Conservation (phyloP, 1,140 invertebrate species). For the Physella acuta region DNA sequence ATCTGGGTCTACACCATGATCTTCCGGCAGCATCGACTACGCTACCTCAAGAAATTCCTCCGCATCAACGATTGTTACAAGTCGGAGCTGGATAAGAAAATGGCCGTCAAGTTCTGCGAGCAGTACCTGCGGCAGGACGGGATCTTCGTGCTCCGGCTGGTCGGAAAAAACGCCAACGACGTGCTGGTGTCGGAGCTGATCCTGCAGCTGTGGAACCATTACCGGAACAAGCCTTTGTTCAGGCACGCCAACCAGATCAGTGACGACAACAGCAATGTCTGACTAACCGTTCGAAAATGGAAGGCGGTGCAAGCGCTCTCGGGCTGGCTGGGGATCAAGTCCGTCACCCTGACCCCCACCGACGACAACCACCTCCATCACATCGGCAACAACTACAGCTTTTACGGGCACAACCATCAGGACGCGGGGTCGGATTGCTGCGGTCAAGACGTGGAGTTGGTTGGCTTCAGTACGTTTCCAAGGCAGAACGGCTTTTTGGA, state of each 20-base stretch:
- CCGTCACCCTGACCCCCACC: slow-evolving; percentile 16
- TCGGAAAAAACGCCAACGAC: slow-evolving; percentile 64
- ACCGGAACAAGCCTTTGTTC: slow-evolving; percentile 54
- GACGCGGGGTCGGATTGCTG: background rate
- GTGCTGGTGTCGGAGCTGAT: slow-evolving; percentile 64
- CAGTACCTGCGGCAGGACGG: slow-evolving; percentile 64
- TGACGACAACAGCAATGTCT: slow-evolving; percentile 56
- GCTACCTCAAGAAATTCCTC: slow-evolving; percentile 61
- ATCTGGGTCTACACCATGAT: slow-evolving; percentile 60
- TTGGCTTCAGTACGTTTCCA: slow-evolving; percentile 12
- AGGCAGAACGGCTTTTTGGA: slow-evolving; percentile 23
- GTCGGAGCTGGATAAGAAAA: slow-evolving; percentile 55
- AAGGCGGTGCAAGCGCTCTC: slow-evolving; percentile 38
- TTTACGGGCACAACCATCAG: background rate
- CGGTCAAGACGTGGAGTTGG: slow-evolving; percentile 10
- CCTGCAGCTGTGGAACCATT: slow-evolving; percentile 62
- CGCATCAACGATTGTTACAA: slow-evolving; percentile 57
- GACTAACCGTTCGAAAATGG: slow-evolving; percentile 51
- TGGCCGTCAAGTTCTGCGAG: slow-evolving; percentile 60
- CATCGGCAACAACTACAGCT: background rate
- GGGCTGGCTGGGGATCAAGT: slow-evolving; percentile 36
- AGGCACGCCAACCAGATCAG: slow-evolving; percentile 55
- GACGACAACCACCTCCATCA: background rate
- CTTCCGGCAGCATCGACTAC: slow-evolving; percentile 55
- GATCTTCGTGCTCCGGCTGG: slow-evolving; percentile 62